These are phyloP conservation scores for Formica selysi DNA, from an alignment of 1,140 invertebrate species.

Conservation along the genomic window DNA sequence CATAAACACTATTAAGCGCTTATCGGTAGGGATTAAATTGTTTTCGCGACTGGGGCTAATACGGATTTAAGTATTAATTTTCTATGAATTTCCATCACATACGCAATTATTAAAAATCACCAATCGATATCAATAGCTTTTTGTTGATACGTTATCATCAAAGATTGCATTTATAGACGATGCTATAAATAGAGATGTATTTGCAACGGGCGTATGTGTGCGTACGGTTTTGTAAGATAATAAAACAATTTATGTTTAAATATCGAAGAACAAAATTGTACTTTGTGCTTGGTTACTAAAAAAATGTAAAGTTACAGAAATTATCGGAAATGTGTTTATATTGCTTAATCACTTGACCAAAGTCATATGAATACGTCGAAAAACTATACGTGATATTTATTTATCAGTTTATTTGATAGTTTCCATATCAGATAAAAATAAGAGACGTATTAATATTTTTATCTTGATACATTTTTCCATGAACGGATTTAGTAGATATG, in stretches of 20 bases:
- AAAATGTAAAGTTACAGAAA: background rate
- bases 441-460: background rate
- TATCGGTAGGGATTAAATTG: background rate
- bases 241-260: constrained; percentile 32
- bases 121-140: background rate
- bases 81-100: constrained; percentile 9
- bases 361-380: background rate
- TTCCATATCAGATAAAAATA: background rate
- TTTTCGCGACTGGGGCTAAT: background rate
- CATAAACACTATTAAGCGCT: background rate
- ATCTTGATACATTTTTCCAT: background rate
- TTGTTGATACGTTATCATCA: background rate
- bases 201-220: background rate
- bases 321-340: constrained; percentile 26
- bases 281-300: background rate
- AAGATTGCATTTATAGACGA: constrained; percentile 12
- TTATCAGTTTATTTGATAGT: background rate
- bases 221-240: background rate
- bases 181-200: background rate
- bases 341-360: background rate
- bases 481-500: background rate
- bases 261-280: background rate
- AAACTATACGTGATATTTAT: background rate
- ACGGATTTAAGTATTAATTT: background rate
- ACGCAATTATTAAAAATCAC: constrained; percentile 1